A percentile compares a stretch with the other conserved stretches of the same genome.
Evolutionary conservation across 2,113 vertebrate genomes (phyloP).

Genomic region (Mesitornis unicolor): DNA sequence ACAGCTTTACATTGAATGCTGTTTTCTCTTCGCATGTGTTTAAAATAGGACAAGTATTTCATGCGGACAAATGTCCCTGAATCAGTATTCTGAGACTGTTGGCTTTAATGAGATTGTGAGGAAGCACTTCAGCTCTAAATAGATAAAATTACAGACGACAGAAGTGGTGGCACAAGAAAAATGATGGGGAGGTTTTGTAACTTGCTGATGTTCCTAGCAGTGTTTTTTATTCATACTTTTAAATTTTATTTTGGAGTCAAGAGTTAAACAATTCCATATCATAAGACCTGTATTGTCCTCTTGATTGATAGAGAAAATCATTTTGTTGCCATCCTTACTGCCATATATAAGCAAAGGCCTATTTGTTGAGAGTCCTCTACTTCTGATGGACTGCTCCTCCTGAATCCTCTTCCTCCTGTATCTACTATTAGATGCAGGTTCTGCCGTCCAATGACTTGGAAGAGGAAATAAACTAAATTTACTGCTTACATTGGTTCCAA

Average conservation of each 20-base stretch:
- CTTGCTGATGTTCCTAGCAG: background rate
- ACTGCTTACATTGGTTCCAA: background rate
- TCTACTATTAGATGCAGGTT: background rate
- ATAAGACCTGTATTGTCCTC: background rate
- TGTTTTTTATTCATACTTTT: background rate
- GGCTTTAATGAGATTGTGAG: background rate
- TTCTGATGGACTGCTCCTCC: background rate
- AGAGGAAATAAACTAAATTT: background rate
- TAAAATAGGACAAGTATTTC: background rate
- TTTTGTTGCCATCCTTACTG: background rate
- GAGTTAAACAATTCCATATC: background rate
- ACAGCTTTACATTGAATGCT: background rate
- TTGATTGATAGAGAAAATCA: background rate
- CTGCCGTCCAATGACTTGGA: background rate
- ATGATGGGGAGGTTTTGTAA: background rate
- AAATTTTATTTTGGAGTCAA: background rate
- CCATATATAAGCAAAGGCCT: background rate
- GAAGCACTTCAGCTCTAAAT: background rate
- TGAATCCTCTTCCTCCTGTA: background rate
- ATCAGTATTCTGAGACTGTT: background rate
- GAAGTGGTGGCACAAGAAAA: background rate
- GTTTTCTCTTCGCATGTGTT: background rate
- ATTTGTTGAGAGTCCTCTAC: background rate
- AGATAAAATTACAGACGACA: background rate
- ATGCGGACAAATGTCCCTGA: background rate